Evolutionary conservation across 2,113 vertebrate genomes (phyloP).

Genomic region (Lophochroa leadbeateri): DNA sequence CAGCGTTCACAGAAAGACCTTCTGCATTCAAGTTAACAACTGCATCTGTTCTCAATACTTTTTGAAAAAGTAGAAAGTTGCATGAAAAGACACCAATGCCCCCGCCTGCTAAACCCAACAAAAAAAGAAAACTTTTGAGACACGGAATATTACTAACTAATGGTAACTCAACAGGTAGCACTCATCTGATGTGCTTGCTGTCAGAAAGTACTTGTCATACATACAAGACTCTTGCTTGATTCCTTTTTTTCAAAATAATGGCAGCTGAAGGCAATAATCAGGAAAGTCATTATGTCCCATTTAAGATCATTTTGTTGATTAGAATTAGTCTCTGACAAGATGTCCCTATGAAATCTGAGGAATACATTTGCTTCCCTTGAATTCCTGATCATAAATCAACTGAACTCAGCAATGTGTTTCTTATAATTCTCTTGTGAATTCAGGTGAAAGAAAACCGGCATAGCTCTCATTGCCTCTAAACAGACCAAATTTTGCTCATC

Average conservation of each 20-base stretch:
- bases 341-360: neutral
- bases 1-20: neutral
- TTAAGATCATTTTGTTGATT: neutral
- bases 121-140: neutral
- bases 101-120: neutral
- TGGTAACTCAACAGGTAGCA: neutral
- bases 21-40: neutral
- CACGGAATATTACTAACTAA: neutral
- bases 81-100: neutral
- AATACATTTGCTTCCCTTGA: conserved; percentile 40
- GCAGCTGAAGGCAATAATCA: neutral
- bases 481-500: neutral
- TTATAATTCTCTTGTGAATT: neutral
- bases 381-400: conserved; percentile 37
- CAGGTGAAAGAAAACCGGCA: neutral
- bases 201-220: neutral
- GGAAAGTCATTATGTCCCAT: neutral
- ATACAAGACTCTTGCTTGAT: neutral
- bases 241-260: conserved; percentile 28
- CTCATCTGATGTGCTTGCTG: neutral
- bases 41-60: neutral
- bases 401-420: neutral
- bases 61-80: neutral
- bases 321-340: conserved; percentile 20
- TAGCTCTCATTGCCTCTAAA: neutral